Evolutionary conservation across 2,888 invertebrate species (phyloP), one percentile per base, ranked within the genome.

Genomic region (Abrostola tripartita): DNA sequence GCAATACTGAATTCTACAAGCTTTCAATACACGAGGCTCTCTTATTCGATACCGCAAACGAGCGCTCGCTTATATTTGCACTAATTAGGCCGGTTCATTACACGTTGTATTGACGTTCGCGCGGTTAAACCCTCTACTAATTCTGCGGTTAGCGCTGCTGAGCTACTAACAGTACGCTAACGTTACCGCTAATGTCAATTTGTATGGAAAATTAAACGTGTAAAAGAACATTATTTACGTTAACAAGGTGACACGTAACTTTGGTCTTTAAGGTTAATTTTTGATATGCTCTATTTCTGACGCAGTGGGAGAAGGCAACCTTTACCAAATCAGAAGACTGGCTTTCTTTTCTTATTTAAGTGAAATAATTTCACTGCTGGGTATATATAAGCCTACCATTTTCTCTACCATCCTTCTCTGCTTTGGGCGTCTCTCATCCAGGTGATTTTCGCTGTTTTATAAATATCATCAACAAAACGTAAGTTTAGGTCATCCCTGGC

Each of bases 61-160:
- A 76, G 73, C 64, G n/a, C 36, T 12, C 41, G 70, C 51, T 59
- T 70, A 69, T 78, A 76, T 81, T 75, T 75, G 76, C 63, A 71
- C 73, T 79, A 82, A 83, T 83, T 83, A 81, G 65, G 49, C 42
- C 58, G 66, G 78, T 76, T 74, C 76, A 78, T 74, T 81, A 76
- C 76, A 60, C 55, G 61, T 52, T 40, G 66, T 75, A 74, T 80
- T 79, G 66, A 71, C 67, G 73, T 78, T 75, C 57, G 61, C 54
- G 69, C 62, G 68, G 70, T 68, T 72, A 61, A 70, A 54, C 73
- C 60, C 67, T 61, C 62, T 58, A 37, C 67, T 66, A 65, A 75
- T 75, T 59, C 62, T 50, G 62, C 67, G 70, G 70, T 55, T 38
- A 52, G 37, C 61, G 47, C 59, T 60, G 52, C 59, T 56, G 58